Base-by-base conservation (phyloP, 1,140 invertebrate genomes). In the Drosophila sturtevanti region DNA sequence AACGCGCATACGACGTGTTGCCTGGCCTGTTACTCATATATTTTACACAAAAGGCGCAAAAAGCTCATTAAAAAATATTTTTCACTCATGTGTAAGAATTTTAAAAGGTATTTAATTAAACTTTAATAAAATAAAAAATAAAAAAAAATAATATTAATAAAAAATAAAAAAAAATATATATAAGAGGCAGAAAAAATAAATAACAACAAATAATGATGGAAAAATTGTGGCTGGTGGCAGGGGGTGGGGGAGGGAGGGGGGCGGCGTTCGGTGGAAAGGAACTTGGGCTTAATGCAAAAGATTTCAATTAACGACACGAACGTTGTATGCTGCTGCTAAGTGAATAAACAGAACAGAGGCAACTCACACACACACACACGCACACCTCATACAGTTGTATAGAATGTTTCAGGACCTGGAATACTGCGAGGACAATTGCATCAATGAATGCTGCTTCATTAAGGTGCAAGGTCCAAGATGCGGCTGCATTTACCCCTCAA, bases 61-160 rank as follows among this genome's bases (percentile, higher is more conserved):
- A 87, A 87, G 81, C 82, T 89, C 82, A 87, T 87, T 87, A 89
- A 87, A 77, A 87, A 87, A 77, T 89, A 82, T 87, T 82, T 89
- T 63, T 54, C 76, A 89, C 63, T 77, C 79, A 89, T 77, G 84
- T 76, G 85, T 71, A 81, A 69, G 62, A 72, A 73, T 87, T 72
- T 55, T 87, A 86, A 87, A 87, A 84, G 76, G 85, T 89, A 87
- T 89, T 87, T 87, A 82, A 87, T 87, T 87, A 87, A 87, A 89
- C 64, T 77, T 87, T 87, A 89, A 89, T 89, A 82, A 82, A 74
- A 89, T 68, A 72, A 73, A 76, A 69, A 64, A 67, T 56, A 71
- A 14, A 48, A 12, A 52, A 52, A 48, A 10, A 4, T 1, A 18
- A 22, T n/a, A n/a, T n/a, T n/a, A 48, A 61, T 9, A 10, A 14